These are phyloP conservation scores for Capitulum mitella DNA, from an alignment of 2,888 invertebrate species.

Conservation along the genomic window DNA sequence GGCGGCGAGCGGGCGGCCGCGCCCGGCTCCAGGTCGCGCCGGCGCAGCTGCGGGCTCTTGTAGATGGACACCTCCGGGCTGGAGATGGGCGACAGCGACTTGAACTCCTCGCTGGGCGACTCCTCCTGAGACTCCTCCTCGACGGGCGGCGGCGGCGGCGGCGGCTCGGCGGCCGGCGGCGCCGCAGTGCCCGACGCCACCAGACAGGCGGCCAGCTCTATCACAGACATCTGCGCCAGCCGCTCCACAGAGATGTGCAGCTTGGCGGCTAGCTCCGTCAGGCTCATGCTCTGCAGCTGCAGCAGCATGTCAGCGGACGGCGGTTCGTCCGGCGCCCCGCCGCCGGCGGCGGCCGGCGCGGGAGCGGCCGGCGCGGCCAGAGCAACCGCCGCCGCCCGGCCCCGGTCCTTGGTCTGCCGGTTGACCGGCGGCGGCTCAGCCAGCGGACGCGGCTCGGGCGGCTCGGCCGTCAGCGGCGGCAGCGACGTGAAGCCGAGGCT, in stretches of 20 bases:
- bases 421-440: constrained; percentile 31
- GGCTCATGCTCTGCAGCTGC: constrained; percentile 55
- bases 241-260: not conserved
- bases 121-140: constrained; percentile 38
- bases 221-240: constrained; percentile 59
- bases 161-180: constrained; percentile 28
- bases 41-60: constrained; percentile 24
- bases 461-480: constrained; percentile 30
- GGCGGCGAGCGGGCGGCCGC: not conserved
- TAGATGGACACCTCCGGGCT: constrained; percentile 23
- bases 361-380: too few relatives aligned
- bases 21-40: not conserved
- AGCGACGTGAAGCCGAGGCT: constrained; percentile 19
- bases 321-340: too few relatives aligned
- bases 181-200: constrained; percentile 37
- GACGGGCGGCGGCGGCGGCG: constrained; percentile 39
- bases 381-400: not conserved
- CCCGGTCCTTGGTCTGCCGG: constrained; percentile 29
- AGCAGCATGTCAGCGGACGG: constrained; percentile 32
- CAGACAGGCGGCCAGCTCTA: constrained; percentile 73
- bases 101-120: constrained; percentile 26
- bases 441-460: constrained; percentile 32
- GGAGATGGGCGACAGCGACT: constrained; percentile 22
- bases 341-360: constrained; percentile 27
- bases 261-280: constrained; percentile 51